Conservation (phyloP, 2,888 invertebrate genomes). For the Brachypalpus laphriformis region DNA sequence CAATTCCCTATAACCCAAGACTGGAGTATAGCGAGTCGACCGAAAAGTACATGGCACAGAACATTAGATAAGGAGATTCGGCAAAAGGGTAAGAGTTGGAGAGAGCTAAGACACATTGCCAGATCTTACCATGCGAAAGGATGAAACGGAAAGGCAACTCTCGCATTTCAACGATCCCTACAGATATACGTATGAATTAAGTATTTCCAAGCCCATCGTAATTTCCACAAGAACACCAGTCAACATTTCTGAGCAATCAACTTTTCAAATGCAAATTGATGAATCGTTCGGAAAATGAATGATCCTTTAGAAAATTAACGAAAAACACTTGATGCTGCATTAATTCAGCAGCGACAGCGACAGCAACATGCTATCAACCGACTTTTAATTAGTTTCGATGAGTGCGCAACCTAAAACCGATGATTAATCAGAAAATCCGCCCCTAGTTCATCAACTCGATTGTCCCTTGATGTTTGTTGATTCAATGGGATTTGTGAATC, state of each 20-base stretch:
- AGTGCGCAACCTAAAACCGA: neutral
- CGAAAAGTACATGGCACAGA: no score
- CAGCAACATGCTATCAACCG: neutral
- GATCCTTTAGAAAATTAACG: constrained; percentile 26
- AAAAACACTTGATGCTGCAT: constrained; percentile 27
- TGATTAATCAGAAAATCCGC: neutral
- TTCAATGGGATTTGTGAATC: constrained; percentile 15
- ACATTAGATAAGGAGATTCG: no score
- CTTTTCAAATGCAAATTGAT: constrained; percentile 14
- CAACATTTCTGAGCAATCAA: neutral
- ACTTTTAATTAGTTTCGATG: constrained; percentile 11
- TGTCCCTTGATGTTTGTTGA: constrained; percentile 15
- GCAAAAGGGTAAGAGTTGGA: no score
- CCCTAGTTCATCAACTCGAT: constrained; percentile 18
- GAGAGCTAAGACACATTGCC: no score
- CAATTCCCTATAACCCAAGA: no score
- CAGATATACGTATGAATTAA: no score
- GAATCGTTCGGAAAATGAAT: constrained; percentile 21
- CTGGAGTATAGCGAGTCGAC: no score
- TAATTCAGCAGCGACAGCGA: neutral
- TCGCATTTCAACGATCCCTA: no score
- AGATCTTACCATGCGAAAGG: no score
- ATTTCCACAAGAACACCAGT: no score
- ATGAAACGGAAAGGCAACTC: no score
- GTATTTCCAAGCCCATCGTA: no score